A percentile compares a stretch with the other conserved stretches of the same genome.
These are phyloP conservation scores for Lampropteryx suffumata DNA, from an alignment of 2,888 invertebrate genomes.

Conservation along the genomic window DNA sequence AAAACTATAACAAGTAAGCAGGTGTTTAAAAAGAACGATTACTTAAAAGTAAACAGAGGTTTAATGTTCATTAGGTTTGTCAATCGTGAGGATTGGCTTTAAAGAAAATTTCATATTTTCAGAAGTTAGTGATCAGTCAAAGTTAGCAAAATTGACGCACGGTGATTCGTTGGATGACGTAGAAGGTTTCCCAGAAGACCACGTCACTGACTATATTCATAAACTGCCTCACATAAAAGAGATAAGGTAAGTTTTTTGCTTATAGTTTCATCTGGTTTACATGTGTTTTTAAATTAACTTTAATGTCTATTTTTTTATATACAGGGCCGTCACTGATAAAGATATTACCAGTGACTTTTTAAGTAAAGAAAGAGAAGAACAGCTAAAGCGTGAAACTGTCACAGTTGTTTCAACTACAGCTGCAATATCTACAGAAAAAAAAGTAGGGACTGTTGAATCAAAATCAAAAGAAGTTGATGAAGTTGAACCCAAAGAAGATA, in stretches of 20 bases:
- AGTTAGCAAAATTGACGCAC: slow-evolving; percentile 63
- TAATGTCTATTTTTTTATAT: too few relatives aligned
- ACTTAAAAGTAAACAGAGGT: too few relatives aligned
- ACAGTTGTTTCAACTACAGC: slow-evolving; percentile 18
- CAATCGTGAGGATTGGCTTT: too few relatives aligned
- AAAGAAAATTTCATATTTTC: neutral
- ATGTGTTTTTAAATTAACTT: too few relatives aligned
- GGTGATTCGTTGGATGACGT: slow-evolving; percentile 80
- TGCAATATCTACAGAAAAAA: neutral
- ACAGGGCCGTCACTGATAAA: slow-evolving; percentile 54
- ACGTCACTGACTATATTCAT: slow-evolving; percentile 71
- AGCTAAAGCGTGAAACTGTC: slow-evolving; percentile 58
- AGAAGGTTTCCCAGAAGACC: slow-evolving; percentile 79
- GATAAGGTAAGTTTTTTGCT: slow-evolving; percentile 56
- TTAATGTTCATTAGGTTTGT: too few relatives aligned
- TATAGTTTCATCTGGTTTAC: too few relatives aligned
- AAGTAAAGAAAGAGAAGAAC: slow-evolving; percentile 65
- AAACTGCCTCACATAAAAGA: slow-evolving; percentile 77
- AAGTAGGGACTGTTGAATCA: neutral
- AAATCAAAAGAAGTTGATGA: neutral
- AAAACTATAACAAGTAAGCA: slow-evolving; percentile 45
- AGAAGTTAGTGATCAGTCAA: slow-evolving; percentile 52
- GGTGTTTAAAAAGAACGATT: too few relatives aligned
- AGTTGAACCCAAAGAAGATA: slow-evolving; percentile 24
- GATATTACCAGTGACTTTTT: slow-evolving; percentile 61